Base-by-base conservation (phyloP, 2,888 invertebrate species). In the Neocrepidodera transversa region DNA sequence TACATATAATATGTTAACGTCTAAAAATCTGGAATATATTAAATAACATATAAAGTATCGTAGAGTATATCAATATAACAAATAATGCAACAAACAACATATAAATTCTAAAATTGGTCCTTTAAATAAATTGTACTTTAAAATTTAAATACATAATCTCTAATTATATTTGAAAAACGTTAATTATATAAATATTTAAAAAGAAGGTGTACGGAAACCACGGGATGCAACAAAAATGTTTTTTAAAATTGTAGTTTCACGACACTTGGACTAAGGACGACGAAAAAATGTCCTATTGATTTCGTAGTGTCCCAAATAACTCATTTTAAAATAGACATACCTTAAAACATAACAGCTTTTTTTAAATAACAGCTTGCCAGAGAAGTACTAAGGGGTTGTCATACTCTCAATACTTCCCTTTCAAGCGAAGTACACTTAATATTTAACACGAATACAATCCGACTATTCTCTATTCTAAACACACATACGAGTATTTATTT, bases 121-220 rank as follows among this genome's bases (percentile, higher is more conserved):
- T 56, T 70, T 64, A 71, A 72, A 71, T 61, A 69, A 73, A 72
- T 72, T 73, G 73, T 73, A 73, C 73, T 71, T n/a, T 64, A 52
- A 57, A 58, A 64, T 55, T 63, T 62, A 58, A 53, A 59, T 53
- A 60, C 47, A 45, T 54, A 54, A 52, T 61, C 55, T 52, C 35
- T 43, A 51, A 59, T 57, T 63, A 57, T 36, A 42, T 35, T 55
- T 49, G 16, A 43, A 43, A 18, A 43, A 51, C 56, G 42, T 54
- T 26, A 35, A 55, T 45, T 23, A 47, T 49, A 60, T 52, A 60
- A 51, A 23, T 51, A 38, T 40, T 14, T 40, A 38, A 45, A 51
- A 11, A 20, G 6, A n/a, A 38, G 23, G 50, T 50, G 32, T 32
- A 43, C 43, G 36, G 17, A 54, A 54, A 54, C 45, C 45, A 54